phyloP scores from a whole-genome alignment of 2,888 invertebrate genomes.

The Acleris sparsana region DNA sequence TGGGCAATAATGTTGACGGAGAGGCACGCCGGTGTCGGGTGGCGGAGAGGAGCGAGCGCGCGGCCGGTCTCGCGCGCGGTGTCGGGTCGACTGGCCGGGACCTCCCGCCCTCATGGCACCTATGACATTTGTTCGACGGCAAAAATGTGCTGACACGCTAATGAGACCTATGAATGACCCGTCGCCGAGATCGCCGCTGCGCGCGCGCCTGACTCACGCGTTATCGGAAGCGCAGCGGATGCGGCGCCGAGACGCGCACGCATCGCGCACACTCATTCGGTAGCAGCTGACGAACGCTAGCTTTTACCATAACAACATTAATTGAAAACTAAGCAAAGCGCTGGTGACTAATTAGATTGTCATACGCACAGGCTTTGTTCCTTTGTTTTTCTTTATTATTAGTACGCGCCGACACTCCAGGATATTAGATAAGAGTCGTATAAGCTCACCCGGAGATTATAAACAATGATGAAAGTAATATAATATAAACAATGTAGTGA shows the following conservation, averaged over 20 bases:
- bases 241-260: slow-evolving; percentile 58
- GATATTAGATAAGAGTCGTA: slow-evolving; percentile 31
- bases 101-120: slow-evolving; percentile 56
- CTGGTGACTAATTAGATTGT: slow-evolving; percentile 72
- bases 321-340: slow-evolving; percentile 60
- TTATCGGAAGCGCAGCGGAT: slow-evolving; percentile 79
- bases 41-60: slow-evolving; percentile 42
- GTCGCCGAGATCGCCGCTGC: slow-evolving; percentile 55
- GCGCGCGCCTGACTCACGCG: slow-evolving; percentile 65
- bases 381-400: slow-evolving; percentile 59
- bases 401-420: slow-evolving; percentile 15
- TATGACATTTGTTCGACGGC: slow-evolving; percentile 54
- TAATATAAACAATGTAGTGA: slow-evolving; percentile 25
- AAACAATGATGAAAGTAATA: slow-evolving; percentile 22
- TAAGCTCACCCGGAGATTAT: slow-evolving; percentile 13
- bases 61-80: slow-evolving; percentile 62
- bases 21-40: slow-evolving; percentile 54
- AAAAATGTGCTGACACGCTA: slow-evolving; percentile 57
- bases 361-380: slow-evolving; percentile 69
- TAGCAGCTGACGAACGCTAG: slow-evolving; percentile 67
- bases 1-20: slow-evolving; percentile 62
- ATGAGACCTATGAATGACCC: slow-evolving; percentile 59
- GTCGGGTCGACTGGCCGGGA: slow-evolving; percentile 44
- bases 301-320: slow-evolving; percentile 67
- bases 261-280: slow-evolving; percentile 54